phyloP scores from a whole-genome alignment of 2,888 invertebrate species.

The Pardosa pseudoannulata region DNA sequence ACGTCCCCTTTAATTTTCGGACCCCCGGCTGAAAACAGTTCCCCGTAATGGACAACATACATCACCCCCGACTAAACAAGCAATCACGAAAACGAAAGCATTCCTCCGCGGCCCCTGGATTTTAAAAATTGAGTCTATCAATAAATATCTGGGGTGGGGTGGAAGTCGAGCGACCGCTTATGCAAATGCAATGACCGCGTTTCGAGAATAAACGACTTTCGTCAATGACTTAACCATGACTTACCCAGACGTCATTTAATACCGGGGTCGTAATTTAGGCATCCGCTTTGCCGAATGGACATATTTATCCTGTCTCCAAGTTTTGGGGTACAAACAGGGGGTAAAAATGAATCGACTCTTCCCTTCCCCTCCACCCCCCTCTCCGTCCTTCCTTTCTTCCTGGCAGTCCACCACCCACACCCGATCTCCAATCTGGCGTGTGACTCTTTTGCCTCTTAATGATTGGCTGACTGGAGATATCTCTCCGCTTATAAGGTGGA shows the following conservation, averaged over 20 bases:
- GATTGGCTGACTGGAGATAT: slow-evolving; percentile 56
- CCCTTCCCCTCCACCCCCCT: neutral
- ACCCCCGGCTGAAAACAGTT: slow-evolving; percentile 40
- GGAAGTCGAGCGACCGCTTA: slow-evolving; percentile 57
- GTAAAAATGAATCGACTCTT: neutral
- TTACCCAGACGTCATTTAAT: slow-evolving; percentile 55
- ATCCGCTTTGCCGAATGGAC: slow-evolving; percentile 30
- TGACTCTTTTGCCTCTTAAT: slow-evolving; percentile 60
- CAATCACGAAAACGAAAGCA: neutral
- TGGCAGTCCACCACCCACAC: too few relatives aligned
- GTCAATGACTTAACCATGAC: slow-evolving; percentile 53
- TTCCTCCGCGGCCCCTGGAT: slow-evolving; percentile 16
- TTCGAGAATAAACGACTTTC: slow-evolving; percentile 46
- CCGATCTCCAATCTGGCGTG: slow-evolving; percentile 56
- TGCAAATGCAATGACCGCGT: slow-evolving; percentile 66
- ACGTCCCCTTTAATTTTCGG: slow-evolving; percentile 41
- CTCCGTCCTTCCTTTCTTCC: neutral
- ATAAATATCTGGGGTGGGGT: too few relatives aligned
- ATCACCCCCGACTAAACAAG: slow-evolving; percentile 11
- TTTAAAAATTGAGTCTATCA: slow-evolving; percentile 69
- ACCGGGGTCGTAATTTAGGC: slow-evolving; percentile 48
- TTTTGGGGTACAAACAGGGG: slow-evolving; percentile 31
- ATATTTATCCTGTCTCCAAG: slow-evolving; percentile 60
- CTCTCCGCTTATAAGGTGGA: slow-evolving; percentile 31
- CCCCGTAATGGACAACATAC: slow-evolving; percentile 45